Conservation (phyloP, 2,113 vertebrate genomes). For the Anguilla rostrata region DNA sequence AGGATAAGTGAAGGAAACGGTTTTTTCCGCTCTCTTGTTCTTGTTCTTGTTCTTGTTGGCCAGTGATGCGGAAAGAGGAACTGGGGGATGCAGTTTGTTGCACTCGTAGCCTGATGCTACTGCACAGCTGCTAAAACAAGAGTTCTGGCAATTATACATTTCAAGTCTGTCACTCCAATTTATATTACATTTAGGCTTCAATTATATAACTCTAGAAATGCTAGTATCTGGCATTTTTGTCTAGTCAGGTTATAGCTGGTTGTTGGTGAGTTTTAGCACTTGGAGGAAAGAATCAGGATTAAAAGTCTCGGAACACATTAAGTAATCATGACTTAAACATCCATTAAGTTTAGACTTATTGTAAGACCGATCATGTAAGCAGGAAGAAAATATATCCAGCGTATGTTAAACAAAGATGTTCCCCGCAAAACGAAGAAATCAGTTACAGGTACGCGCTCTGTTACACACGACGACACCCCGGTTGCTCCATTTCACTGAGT, state of each 20-base stretch:
- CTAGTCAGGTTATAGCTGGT: too few relatives aligned
- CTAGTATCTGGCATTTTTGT: too few relatives aligned
- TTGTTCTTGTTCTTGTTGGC: background rate
- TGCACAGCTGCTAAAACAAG: background rate
- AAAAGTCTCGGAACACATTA: too few relatives aligned
- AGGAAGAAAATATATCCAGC: background rate
- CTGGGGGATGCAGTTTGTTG: background rate
- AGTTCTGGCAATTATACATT: background rate
- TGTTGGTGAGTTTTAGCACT: too few relatives aligned
- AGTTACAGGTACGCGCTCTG: background rate
- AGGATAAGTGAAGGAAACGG: background rate
- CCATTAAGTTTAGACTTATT: too few relatives aligned
- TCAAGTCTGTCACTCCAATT: too few relatives aligned
- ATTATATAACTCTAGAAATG: too few relatives aligned
- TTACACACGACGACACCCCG: background rate
- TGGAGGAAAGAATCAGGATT: too few relatives aligned
- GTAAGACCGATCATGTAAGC: too few relatives aligned
- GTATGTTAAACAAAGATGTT: background rate
- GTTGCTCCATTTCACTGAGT: background rate
- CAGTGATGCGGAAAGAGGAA: slow-evolving; percentile 25
- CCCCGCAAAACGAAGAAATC: background rate
- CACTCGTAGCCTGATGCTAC: background rate
- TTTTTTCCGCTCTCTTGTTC: background rate
- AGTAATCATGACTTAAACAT: too few relatives aligned
- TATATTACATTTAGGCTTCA: too few relatives aligned